phyloP scores from a whole-genome alignment of 2,888 invertebrate species.

The Morinoia aosen region DNA sequence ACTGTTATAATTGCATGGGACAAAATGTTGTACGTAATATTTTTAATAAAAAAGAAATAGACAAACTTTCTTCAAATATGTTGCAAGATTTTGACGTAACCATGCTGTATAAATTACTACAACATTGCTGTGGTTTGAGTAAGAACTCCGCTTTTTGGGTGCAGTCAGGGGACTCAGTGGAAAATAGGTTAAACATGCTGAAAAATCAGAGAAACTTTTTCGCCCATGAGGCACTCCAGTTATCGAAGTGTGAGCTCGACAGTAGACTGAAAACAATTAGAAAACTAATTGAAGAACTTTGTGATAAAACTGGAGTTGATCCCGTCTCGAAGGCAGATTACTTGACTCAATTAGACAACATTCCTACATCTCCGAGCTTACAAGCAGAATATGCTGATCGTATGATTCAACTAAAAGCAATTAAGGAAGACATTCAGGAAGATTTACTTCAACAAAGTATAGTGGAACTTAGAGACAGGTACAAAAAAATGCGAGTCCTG shows the following conservation, averaged over 20 bases:
- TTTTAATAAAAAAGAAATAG: neutral
- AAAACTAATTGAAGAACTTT: neutral
- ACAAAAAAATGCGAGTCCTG: neutral
- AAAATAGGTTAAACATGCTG: neutral
- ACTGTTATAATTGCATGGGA: neutral
- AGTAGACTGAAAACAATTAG: neutral
- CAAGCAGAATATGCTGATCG: neutral
- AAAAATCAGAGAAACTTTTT: constrained; percentile 22
- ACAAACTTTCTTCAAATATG: neutral
- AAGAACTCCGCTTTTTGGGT: neutral
- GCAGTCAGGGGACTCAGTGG: neutral
- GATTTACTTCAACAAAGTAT: neutral
- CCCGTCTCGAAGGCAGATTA: neutral
- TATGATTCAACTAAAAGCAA: neutral
- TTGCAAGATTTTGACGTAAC: neutral
- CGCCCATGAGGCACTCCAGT: neutral
- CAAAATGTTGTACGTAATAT: neutral
- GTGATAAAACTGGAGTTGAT: neutral
- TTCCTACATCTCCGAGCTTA: neutral
- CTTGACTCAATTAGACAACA: neutral
- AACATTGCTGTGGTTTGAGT: constrained; percentile 22
- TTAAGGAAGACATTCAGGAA: constrained; percentile 4
- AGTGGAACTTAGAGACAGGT: neutral
- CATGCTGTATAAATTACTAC: neutral
- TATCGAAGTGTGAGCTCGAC: neutral